Evolutionary conservation across 1,140 invertebrate species (phyloP), one percentile per base, ranked within the genome.

Genomic region (Trichoplusia ni): DNA sequence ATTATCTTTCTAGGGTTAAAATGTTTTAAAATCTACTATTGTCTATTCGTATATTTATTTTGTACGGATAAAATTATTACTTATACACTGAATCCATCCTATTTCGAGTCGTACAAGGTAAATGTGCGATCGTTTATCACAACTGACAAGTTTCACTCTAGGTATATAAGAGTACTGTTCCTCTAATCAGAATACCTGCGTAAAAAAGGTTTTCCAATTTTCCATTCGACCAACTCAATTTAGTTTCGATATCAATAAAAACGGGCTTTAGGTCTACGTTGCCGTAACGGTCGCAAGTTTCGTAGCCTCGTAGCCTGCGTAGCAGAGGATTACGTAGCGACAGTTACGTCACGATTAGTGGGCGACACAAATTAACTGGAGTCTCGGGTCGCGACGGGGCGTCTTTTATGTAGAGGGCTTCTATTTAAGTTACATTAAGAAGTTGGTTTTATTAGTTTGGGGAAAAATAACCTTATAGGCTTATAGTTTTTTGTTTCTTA

Each of bases 151-250:
- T n/a, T n/a, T n/a, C n/a, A n/a, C n/a, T n/a, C n/a, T n/a, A n/a
- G n/a, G n/a, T n/a, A n/a, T n/a, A n/a, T n/a, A n/a, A n/a, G n/a
- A n/a, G n/a, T n/a, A n/a, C n/a, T n/a, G n/a, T n/a, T n/a, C n/a
- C 18, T 21, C 16, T 11, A 4, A 11, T 4, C 1, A 46, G 27
- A 46, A 14, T 25, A 46, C 42, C 23, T 46, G 42, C 23, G 42
- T 27, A 46, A 27, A 46, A 46, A 46, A 46, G 21, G 11, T n/a
- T 27, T 25, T 46, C 42, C 42, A 46, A 46, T 46, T 46, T 46
- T 46, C 42, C 42, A 46, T 25, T 46, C 42, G 42, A 46, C 11
- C 42, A 46, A 46, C 42, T 46, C 42, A 46, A 27, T 27, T 46
- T 46, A 25, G 23, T 14, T 11, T 46, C 23, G 11, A 19, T 46